Evolutionary conservation across 2,797 vertebrate species (phyloP).

Genomic region (Sebastes trivittatus): DNA sequence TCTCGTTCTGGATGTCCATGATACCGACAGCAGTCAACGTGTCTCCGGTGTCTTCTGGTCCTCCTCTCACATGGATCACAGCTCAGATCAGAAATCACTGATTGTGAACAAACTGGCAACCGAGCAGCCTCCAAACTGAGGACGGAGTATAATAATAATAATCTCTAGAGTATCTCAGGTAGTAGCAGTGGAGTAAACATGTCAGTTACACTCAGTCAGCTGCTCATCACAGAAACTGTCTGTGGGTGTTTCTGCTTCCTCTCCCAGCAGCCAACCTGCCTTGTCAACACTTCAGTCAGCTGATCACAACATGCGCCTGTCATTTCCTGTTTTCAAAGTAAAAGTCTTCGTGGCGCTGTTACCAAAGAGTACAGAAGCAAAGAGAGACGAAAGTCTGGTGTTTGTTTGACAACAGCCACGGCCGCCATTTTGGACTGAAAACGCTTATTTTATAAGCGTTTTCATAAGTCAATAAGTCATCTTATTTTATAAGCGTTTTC

Average conservation of each 20-base stretch:
- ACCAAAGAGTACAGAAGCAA: no score
- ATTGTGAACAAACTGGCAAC: not conserved
- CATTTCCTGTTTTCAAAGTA: conserved; percentile 74
- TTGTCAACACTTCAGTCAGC: conserved; percentile 72
- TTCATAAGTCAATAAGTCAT: no score
- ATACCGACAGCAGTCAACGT: not conserved
- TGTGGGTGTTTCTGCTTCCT: not conserved
- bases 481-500: no score
- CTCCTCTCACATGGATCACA: not conserved
- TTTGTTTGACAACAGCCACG: no score
- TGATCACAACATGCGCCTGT: conserved; percentile 45
- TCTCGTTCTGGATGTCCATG: conserved; percentile 71
- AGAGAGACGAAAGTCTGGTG: no score
- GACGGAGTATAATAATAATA: no score
- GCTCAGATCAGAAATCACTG: not conserved
- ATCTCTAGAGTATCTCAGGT: no score
- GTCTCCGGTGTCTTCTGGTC: not conserved
- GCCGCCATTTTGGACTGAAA: no score
- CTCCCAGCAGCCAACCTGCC: not conserved
- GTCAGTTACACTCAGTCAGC: not conserved
- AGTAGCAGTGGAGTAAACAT: accelerated
- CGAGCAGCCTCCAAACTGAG: not conserved
- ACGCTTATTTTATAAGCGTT: no score
- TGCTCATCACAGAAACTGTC: no score
- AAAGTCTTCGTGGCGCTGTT: conserved; percentile 13